Conservation (phyloP, 2,888 invertebrate genomes). For the Chaetogeoica ovagalla region DNA sequence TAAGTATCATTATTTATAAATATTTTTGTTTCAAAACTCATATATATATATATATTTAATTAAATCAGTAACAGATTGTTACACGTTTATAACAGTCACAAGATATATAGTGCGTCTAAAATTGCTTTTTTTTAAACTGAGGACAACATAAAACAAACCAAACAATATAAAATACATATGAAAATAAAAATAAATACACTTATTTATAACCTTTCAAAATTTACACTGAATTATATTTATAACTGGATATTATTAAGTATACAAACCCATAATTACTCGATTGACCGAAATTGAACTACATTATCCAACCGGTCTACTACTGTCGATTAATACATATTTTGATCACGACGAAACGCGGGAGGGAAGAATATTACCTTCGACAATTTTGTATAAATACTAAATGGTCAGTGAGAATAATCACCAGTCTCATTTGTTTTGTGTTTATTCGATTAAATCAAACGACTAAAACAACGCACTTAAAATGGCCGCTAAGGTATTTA, state of each 20-base stretch:
- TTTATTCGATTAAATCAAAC: constrained; percentile 23
- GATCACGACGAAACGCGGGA: background rate
- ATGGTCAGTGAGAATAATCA: background rate
- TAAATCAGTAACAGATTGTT: no score
- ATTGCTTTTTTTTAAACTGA: no score
- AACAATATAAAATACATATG: no score
- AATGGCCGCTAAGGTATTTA: constrained; percentile 45
- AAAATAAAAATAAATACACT: no score
- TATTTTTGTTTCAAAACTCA: no score
- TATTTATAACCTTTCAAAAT: constrained; percentile 12
- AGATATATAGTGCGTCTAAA: no score
- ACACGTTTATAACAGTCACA: no score
- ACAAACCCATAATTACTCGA: background rate
- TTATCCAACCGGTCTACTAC: constrained; percentile 29
- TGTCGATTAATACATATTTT: constrained; percentile 6
- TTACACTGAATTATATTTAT: background rate
- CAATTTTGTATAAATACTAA: constrained; percentile 26
- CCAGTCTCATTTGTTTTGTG: constrained; percentile 9
- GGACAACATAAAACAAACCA: no score
- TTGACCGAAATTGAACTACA: constrained; percentile 22
- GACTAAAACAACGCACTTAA: background rate
- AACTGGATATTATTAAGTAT: background rate
- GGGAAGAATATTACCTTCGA: constrained; percentile 25
- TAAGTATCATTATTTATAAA: no score
- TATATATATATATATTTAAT: no score